These are phyloP conservation scores for Ametastegia equiseti DNA, from an alignment of 2,888 invertebrate species.

Conservation along the genomic window DNA sequence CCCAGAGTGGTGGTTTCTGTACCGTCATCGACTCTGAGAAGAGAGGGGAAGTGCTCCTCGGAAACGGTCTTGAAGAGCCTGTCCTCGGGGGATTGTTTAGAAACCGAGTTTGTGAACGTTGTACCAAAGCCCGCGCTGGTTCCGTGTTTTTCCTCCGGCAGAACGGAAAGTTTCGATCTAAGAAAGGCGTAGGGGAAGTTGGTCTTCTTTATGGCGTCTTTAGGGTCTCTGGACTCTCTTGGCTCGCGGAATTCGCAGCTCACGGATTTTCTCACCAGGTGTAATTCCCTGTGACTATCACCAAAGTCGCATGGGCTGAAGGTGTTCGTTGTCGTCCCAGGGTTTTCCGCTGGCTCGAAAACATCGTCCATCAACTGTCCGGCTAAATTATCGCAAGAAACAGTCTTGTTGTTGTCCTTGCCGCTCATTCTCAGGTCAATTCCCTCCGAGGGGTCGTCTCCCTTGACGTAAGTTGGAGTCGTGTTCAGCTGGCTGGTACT, in stretches of 20 bases:
- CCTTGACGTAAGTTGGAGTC: conserved; percentile 82
- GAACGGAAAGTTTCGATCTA: conserved; percentile 85
- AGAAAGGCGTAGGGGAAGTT: conserved; percentile 89
- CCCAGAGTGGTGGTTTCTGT: conserved; percentile 72
- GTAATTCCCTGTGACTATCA: conserved; percentile 59
- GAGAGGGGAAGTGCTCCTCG: conserved; percentile 79
- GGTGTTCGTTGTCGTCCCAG: conserved; percentile 24
- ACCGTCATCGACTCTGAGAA: conserved; percentile 64
- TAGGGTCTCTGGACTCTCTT: conserved; percentile 61
- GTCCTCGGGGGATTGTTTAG: conserved; percentile 73
- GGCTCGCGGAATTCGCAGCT: conserved; percentile 72
- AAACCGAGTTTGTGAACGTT: not conserved
- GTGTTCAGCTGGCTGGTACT: conserved; percentile 87
- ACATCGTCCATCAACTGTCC: conserved; percentile 51
- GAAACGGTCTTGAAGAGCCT: conserved; percentile 80
- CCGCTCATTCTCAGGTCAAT: conserved; percentile 80
- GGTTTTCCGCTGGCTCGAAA: conserved; percentile 32
- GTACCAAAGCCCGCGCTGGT: conserved; percentile 41
- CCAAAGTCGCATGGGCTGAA: conserved; percentile 68
- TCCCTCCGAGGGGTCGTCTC: conserved; percentile 89
- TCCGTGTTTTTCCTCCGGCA: conserved; percentile 83
- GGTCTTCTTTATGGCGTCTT: conserved; percentile 78
- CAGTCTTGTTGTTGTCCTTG: conserved; percentile 67
- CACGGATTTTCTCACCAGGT: conserved; percentile 68
- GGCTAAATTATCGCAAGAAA: conserved; percentile 72